Conservation (phyloP, 2,888 invertebrate genomes). For the Sinohyriopsis cumingii region DNA sequence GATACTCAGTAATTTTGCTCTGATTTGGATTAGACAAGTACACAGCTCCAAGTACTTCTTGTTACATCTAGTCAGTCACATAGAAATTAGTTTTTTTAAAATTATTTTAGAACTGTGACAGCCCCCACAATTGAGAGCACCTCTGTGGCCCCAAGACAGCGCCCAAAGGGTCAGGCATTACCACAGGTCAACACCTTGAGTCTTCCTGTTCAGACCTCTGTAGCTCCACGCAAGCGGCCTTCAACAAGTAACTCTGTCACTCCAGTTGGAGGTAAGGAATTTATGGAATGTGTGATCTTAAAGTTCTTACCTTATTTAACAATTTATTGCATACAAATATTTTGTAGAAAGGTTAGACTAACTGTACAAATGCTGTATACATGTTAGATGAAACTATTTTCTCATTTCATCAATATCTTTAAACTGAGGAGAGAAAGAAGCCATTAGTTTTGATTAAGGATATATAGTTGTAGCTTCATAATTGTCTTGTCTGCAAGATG, state of each 20-base stretch:
- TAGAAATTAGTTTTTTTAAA: no score
- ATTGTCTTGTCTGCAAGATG: no score
- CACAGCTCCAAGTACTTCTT: no score
- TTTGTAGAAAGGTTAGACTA: background rate
- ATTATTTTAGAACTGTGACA: constrained; percentile 30
- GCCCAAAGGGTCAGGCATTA: constrained; percentile 79
- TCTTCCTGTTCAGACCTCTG: constrained; percentile 67
- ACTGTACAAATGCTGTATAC: no score
- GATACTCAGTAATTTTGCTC: background rate
- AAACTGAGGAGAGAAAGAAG: no score
- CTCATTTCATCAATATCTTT: no score
- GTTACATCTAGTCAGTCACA: no score
- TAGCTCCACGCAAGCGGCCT: constrained; percentile 61
- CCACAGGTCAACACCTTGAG: constrained; percentile 44
- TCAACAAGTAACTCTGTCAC: constrained; percentile 49
- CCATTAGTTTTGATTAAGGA: no score
- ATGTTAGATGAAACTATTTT: no score
- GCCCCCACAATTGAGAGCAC: constrained; percentile 78
- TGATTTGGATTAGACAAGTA: no score
- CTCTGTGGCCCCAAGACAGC: constrained; percentile 86
- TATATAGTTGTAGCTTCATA: no score
- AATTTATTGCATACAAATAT: background rate
- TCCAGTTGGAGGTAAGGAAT: constrained; percentile 38
- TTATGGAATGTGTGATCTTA: background rate
- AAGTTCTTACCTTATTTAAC: background rate